Base-by-base conservation (phyloP, 2,113 vertebrate genomes). In the Kryptolebias marmoratus region DNA sequence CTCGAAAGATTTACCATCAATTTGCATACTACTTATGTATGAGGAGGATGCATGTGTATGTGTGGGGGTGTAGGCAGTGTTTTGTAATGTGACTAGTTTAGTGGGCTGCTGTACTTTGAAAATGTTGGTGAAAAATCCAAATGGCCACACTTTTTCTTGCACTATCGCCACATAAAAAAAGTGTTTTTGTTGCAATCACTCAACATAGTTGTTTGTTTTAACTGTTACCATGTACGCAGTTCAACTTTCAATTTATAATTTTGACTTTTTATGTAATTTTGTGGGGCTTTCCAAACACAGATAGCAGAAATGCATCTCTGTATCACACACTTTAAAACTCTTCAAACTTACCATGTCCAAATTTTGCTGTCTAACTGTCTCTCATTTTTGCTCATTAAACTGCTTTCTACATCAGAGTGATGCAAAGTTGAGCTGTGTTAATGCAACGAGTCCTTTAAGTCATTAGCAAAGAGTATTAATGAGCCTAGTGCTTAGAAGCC, bases 381-480 rank as follows among this genome's bases (percentile, higher is more conserved):
- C 22, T 61, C 39, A 15, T 36, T 54, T 47, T 75, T 22, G 14
- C 27, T 64, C 44, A 50, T 71, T 86, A 71, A 64, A 80, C 71
- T 68, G 47, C 71, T 79, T 58, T 62, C 48, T 63, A 62, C 71
- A 71, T 83, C 64, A 69, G 63, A 76, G 64, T 75, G 71, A 86
- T 87, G 71, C 71, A 86, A 80, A 73, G 69, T 36, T 56, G 47
- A 62, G 68, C 54, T 62, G 31, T 67, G 68, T 79, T 73, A 79
- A 78, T 22, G 45, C 77, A 82, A 87, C 13, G 1, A 69, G 72
- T 70, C 75, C 58, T 73, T 86, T 85, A 86, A 87, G 77, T 85
- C 79, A 79, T 87, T 84, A 87, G 71, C 66, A 66, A 73, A 80
- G 68, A 74, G 60, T 75, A 81, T 75, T 90, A 90, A 90, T 89